Conservation (phyloP, 2,888 invertebrate species). For the Mactromeris polynyma region DNA sequence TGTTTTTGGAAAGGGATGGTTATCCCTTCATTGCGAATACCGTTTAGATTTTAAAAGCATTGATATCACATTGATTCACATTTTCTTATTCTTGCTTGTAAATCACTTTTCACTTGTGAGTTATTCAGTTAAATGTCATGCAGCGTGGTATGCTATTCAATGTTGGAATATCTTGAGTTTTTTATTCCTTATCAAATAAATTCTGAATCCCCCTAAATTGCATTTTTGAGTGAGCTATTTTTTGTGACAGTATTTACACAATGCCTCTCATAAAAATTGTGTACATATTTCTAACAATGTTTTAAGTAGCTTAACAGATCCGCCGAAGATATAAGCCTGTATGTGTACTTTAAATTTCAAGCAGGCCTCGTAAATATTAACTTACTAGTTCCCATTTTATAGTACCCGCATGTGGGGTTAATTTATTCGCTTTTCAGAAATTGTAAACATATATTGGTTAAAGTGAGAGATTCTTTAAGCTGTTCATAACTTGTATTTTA, state of each 20-base stretch:
- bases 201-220: background rate
- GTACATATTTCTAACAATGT: slow-evolving; percentile 10
- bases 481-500: slow-evolving; percentile 37
- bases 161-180: background rate
- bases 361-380: background rate
- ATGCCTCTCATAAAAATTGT: slow-evolving; percentile 7
- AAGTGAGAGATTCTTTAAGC: slow-evolving; percentile 17
- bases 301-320: background rate
- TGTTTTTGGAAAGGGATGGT: no score
- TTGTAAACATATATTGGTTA: slow-evolving; percentile 32
- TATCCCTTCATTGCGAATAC: no score
- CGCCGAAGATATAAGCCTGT: background rate
- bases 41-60: no score
- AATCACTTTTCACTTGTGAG: background rate
- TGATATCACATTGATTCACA: no score
- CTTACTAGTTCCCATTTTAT: background rate
- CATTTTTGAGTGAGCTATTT: background rate
- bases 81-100: background rate
- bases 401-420: slow-evolving; percentile 23
- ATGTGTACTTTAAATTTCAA: background rate
- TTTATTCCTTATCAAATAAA: background rate
- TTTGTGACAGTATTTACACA: slow-evolving; percentile 8
- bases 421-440: slow-evolving; percentile 34
- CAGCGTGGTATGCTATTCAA: background rate
- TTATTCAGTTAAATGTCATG: background rate